A percentile compares a stretch with the other conserved stretches of the same genome.
These are phyloP conservation scores for Ochotona princeps DNA, from an alignment of 2,113 vertebrate genomes.

Conservation along the genomic window DNA sequence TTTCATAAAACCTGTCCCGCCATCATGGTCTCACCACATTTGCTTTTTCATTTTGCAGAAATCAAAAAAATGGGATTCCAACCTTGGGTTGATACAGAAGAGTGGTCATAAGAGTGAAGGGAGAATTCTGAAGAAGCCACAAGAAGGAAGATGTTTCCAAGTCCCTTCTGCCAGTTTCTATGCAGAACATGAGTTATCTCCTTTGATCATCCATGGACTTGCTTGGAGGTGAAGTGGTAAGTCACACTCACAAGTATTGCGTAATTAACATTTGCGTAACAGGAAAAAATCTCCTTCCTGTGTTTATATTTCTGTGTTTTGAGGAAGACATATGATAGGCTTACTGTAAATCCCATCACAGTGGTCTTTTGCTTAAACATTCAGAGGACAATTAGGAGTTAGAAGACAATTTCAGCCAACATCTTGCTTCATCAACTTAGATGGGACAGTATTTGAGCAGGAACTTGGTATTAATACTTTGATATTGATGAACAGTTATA, in stretches of 20 bases:
- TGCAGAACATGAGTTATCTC: background rate
- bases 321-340: background rate
- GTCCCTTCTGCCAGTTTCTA: background rate
- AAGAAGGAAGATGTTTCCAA: background rate
- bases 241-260: background rate
- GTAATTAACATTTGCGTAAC: background rate
- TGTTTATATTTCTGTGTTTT: conserved; percentile 29
- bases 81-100: background rate
- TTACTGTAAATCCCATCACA: background rate
- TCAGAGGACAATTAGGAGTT: conserved; percentile 21
- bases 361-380: background rate
- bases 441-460: conserved; percentile 57
- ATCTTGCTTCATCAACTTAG: conserved; percentile 46
- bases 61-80: background rate
- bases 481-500: conserved; percentile 40
- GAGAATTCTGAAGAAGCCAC: background rate
- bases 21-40: background rate
- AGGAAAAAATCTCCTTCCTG: background rate
- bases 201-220: background rate
- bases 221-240: background rate
- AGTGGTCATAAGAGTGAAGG: background rate
- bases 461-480: background rate
- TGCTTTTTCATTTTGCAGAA: conserved; percentile 12
- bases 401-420: background rate
- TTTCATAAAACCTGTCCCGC: background rate